Evolutionary conservation across 2,797 vertebrate genomes (phyloP), one percentile per base, ranked within the genome.

Genomic region (Labroides dimidiatus): DNA sequence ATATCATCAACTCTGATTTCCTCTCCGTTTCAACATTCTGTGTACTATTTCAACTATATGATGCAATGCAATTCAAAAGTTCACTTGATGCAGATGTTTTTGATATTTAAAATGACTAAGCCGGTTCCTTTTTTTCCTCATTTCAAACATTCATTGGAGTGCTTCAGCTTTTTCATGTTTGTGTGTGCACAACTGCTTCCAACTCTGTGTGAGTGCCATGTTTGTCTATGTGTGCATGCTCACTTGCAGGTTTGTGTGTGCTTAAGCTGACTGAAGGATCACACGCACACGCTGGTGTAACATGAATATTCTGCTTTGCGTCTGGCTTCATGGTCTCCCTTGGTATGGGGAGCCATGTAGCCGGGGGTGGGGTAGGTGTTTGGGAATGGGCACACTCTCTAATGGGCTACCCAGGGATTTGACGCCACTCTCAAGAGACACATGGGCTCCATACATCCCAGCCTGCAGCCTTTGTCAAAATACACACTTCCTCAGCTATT

Each of bases 401-500:
- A 93, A 94, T 93, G 90, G 93, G 87, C 90, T 91, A 92, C 87
- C 91, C 65, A 79, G 93, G 93, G 93, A 94, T 84, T 47, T 49
- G 49, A 85, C 68, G 84, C 78, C 84, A 57, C 53, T 90, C 93
- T 92, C 92, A 53, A 41, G 92, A 91, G 92, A 90, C 82, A 64
- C 80, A 60, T 78, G 74, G 78, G 61, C 84, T 90, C 86, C 69
- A 84, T 90, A 79, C 84, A 83, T 82, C 77, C 85, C 69, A 65
- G 80, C 54, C 78, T 63, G 77, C 78, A 84, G 87, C 82, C 89
- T 92, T 91, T 92, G 89, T 93, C 89, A 89, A 89, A 91, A 91
- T 87, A 80, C 85, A 89, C 83, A 88, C 86, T 85, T 90, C 90
- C 90, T 94, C 90, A 91, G 81, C 89, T 92, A 94, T 94, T 93